These are phyloP conservation scores for Drosophila auraria DNA, from an alignment of 1,140 invertebrate genomes.

Conservation along the genomic window DNA sequence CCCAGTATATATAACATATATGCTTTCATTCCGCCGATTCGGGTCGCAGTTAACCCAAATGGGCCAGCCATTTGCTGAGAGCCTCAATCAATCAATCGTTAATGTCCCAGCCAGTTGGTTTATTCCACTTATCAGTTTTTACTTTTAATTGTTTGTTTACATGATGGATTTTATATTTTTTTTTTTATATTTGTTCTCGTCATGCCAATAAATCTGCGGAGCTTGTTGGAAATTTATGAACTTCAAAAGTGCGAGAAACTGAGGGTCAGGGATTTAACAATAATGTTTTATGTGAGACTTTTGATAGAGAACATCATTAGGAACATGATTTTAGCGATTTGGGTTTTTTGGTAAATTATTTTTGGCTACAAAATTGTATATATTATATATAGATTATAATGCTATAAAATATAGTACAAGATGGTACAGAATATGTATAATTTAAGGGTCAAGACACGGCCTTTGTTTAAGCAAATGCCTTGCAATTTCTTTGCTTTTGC, in stretches of 20 bases:
- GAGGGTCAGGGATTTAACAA: slow-evolving; percentile 10
- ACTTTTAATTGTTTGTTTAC: slow-evolving; percentile 35
- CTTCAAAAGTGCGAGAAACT: slow-evolving; percentile 25
- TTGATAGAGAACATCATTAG: no score
- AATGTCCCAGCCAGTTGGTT: slow-evolving; percentile 50
- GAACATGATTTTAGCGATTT: no score
- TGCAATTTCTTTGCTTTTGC: background rate
- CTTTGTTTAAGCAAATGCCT: background rate
- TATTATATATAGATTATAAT: no score
- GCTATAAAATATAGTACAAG: no score
- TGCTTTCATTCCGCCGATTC: slow-evolving; percentile 1
- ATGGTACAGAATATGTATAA: no score
- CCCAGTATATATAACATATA: background rate
- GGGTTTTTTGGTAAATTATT: no score
- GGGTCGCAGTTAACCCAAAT: slow-evolving; percentile 46
- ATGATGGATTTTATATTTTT: slow-evolving; percentile 4
- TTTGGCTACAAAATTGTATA: no score
- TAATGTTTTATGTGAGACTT: no score
- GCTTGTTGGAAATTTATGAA: slow-evolving; percentile 24
- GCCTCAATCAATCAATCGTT: slow-evolving; percentile 43
- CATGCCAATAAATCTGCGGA: background rate
- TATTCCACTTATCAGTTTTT: slow-evolving; percentile 35
- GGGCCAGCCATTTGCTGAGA: slow-evolving; percentile 14
- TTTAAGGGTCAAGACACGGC: no score
- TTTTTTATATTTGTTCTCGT: slow-evolving; percentile 5